Evolutionary conservation across 1,140 invertebrate genomes (phyloP).

Genomic region (Saxidomus purpurata): DNA sequence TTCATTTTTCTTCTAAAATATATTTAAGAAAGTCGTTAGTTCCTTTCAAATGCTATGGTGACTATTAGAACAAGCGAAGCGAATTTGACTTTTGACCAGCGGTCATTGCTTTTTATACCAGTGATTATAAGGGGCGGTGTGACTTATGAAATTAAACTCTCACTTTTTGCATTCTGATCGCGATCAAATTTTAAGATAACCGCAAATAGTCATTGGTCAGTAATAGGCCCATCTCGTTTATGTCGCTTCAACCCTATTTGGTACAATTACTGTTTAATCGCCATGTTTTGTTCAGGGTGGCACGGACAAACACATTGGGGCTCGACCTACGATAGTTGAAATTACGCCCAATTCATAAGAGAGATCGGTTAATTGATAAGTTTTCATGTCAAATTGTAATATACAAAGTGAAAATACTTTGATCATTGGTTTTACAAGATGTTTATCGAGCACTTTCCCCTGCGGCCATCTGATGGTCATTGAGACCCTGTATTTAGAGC

Average conservation of each 20-base stretch:
- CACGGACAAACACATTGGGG: constrained; percentile 58
- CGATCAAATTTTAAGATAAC: constrained; percentile 57
- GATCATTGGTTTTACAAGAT: constrained; percentile 59
- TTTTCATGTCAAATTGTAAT: constrained; percentile 67
- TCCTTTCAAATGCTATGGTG: constrained; percentile 11
- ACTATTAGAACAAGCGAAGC: constrained; percentile 33
- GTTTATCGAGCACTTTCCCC: constrained; percentile 59
- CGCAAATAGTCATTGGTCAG: constrained; percentile 53
- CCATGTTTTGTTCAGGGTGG: constrained; percentile 60
- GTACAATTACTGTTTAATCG: constrained; percentile 60
- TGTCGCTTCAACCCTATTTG: constrained; percentile 59
- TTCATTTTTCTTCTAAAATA: neutral
- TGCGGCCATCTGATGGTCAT: constrained; percentile 42
- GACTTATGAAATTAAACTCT: constrained; percentile 70
- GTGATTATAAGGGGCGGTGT: constrained; percentile 54
- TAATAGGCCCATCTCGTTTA: constrained; percentile 58
- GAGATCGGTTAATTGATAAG: constrained; percentile 62
- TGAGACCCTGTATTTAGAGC: constrained; percentile 30
- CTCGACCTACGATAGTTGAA: constrained; percentile 52
- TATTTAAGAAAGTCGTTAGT: neutral
- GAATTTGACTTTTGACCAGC: constrained; percentile 63
- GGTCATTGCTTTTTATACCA: constrained; percentile 56
- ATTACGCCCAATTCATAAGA: constrained; percentile 65
- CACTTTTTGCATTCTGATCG: constrained; percentile 45
- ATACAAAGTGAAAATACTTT: constrained; percentile 53